Conservation (phyloP, 2,888 invertebrate genomes). For the Patella caerulea region DNA sequence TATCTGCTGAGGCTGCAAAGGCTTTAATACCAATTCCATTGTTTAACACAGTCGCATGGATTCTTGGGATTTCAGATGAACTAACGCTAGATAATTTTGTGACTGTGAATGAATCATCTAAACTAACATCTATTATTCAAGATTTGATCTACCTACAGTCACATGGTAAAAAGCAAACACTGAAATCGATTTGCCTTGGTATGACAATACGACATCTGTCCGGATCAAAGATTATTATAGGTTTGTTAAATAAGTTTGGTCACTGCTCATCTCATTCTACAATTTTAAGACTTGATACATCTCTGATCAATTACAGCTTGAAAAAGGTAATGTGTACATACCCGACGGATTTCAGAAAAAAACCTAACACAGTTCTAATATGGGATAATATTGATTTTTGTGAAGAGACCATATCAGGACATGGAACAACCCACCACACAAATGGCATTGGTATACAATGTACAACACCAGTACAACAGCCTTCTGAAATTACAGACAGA, state of each 20-base stretch:
- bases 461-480: no score
- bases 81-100: neutral
- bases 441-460: slow-evolving; percentile 1
- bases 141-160: slow-evolving; percentile 13
- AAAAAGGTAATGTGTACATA: neutral
- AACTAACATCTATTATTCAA: slow-evolving; percentile 16
- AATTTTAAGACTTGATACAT: slow-evolving; percentile 12
- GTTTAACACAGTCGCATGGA: neutral
- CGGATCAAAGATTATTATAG: slow-evolving; percentile 14
- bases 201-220: slow-evolving; percentile 16
- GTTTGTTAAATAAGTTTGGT: slow-evolving; percentile 15
- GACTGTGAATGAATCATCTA: neutral
- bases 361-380: neutral
- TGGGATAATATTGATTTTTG: slow-evolving; percentile 29
- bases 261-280: slow-evolving; percentile 15
- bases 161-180: slow-evolving; percentile 11
- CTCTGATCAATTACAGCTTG: neutral
- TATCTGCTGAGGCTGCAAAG: no score
- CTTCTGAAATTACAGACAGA: neutral
- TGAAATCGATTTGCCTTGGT: slow-evolving; percentile 9
- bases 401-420: slow-evolving; percentile 18
- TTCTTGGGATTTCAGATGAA: neutral
- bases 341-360: neutral
- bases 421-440: slow-evolving; percentile 16
- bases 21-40: no score